Evolutionary conservation across 2,888 invertebrate genomes (phyloP).

Genomic region (Mythimna vitellina): DNA sequence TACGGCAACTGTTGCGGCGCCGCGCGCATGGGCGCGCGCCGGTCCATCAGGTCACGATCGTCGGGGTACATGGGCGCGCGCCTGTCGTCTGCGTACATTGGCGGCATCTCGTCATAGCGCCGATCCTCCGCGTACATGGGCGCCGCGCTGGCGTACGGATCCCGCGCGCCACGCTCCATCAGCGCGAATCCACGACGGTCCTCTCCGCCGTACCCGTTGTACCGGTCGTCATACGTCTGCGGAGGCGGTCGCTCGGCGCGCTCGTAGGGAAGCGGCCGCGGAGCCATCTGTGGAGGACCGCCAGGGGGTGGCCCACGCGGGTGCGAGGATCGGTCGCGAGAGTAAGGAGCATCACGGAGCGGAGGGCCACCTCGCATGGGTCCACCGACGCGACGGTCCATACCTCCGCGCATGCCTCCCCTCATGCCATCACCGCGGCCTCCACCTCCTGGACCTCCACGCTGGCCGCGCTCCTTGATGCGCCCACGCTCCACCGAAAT

Average conservation of each 20-base stretch:
- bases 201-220: constrained; percentile 85
- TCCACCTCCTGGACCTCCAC: constrained; percentile 86
- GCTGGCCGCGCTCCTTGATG: constrained; percentile 93
- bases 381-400: constrained; percentile 79
- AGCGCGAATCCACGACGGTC: constrained; percentile 86
- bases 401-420: constrained; percentile 86
- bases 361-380: constrained; percentile 78
- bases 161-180: constrained; percentile 82
- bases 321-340: constrained; percentile 77
- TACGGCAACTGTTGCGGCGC: constrained; percentile 78
- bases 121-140: constrained; percentile 68
- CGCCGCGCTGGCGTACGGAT: constrained; percentile 82
- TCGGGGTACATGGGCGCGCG: constrained; percentile 82
- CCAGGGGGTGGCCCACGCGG: constrained; percentile 79
- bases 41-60: constrained; percentile 82
- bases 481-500: constrained; percentile 96
- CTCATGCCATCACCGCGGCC: constrained; percentile 80
- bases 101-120: constrained; percentile 69
- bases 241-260: constrained; percentile 77
- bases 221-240: constrained; percentile 82
- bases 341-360: constrained; percentile 77
- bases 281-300: constrained; percentile 71
- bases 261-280: constrained; percentile 75
- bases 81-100: constrained; percentile 74
- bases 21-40: constrained; percentile 74